These are phyloP conservation scores for Adelphocoris suturalis DNA, from an alignment of 2,888 invertebrate genomes.

Conservation along the genomic window DNA sequence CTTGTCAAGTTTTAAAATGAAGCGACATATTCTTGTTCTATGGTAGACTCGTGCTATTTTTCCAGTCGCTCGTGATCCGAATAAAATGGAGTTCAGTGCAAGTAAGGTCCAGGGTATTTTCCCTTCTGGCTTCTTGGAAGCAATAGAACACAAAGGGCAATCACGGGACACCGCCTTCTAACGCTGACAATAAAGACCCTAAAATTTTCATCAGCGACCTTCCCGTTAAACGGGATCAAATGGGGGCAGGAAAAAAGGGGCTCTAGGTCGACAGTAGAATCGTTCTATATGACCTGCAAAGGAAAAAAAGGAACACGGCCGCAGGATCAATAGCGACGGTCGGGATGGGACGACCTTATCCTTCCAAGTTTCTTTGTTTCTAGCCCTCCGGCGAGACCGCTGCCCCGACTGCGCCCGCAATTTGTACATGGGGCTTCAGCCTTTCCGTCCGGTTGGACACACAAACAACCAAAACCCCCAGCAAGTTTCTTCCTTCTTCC, in stretches of 20 bases:
- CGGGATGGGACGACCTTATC: slow-evolving; percentile 28
- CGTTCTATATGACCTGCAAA: slow-evolving; percentile 48
- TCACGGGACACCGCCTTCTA: neutral
- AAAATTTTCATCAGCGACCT: neutral
- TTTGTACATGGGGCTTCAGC: slow-evolving; percentile 44
- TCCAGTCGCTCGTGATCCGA: too few species aligned
- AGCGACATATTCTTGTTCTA: too few species aligned
- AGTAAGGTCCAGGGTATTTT: too few species aligned
- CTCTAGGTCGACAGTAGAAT: neutral
- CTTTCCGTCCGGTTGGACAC: slow-evolving; percentile 55
- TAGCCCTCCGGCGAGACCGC: slow-evolving; percentile 36
- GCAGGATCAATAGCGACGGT: slow-evolving; percentile 56
- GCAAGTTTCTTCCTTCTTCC: neutral
- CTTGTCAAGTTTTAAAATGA: too few species aligned
- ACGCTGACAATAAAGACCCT: neutral
- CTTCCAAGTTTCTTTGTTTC: slow-evolving; percentile 56
- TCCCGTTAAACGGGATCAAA: neutral
- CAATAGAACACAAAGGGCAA: too few species aligned
- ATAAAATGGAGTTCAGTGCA: too few species aligned
- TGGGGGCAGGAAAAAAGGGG: neutral
- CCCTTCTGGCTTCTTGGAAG: too few species aligned
- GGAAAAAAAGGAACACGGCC: slow-evolving; percentile 42
- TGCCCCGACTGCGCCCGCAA: slow-evolving; percentile 46
- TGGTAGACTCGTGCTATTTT: too few species aligned
- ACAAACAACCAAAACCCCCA: slow-evolving; percentile 50